These are phyloP conservation scores for Mastigias papua DNA, from an alignment of 30 jellyfish, hydroid and myxozoan genomes.

Conservation along the genomic window DNA sequence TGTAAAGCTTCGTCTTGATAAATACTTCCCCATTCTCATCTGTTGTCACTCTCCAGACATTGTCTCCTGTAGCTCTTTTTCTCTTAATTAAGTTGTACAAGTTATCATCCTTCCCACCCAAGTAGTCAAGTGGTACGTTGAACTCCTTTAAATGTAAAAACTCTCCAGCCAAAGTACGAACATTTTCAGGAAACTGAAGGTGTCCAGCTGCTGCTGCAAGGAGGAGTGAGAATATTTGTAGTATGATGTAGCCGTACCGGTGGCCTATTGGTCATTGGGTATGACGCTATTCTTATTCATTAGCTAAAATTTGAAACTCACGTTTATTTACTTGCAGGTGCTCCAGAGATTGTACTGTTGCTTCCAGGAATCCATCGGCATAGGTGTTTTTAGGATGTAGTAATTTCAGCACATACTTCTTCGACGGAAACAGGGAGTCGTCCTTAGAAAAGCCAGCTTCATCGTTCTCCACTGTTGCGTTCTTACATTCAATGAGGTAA, in stretches of 20 bases:
- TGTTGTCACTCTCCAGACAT: background rate
- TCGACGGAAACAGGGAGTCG: background rate
- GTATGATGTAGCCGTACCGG: no score
- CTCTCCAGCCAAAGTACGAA: conserved; percentile 11
- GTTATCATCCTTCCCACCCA: background rate
- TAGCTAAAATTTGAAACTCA: background rate
- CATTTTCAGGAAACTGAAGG: background rate
- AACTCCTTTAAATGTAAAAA: conserved; percentile 2
- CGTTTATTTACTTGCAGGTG: background rate
- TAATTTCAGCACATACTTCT: conserved; percentile 20
- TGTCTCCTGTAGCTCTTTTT: conserved; percentile 16
- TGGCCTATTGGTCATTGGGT: no score
- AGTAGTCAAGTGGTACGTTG: conserved; percentile 19
- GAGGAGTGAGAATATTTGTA: no score
- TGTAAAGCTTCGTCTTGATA: background rate
- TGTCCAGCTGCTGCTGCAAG: background rate
- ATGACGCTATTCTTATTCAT: no score
- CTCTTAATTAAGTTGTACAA: background rate
- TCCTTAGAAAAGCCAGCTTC: background rate
- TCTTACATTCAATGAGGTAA: conserved; percentile 9
- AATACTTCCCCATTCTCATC: background rate
- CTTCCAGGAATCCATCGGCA: conserved; percentile 19
- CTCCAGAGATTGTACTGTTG: background rate
- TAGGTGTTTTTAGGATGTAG: conserved; percentile 22
- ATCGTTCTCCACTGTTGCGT: background rate